Conservation (phyloP, 1,140 invertebrate genomes). For the Cherax quadricarinatus region DNA sequence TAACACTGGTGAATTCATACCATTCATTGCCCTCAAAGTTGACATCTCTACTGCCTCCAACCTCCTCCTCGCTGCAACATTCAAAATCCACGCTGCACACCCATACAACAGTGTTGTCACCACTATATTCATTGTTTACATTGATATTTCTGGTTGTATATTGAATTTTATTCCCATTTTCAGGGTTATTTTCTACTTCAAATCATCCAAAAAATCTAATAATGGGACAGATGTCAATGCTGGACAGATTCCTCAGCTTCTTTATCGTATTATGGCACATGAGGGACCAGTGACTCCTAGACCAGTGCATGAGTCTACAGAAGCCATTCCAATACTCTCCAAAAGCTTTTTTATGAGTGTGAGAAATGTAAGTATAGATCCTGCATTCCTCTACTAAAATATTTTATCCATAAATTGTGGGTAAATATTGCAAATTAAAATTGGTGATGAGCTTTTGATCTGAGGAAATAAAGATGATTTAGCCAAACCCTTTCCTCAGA, state of each 20-base stretch:
- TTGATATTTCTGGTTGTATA: not conserved
- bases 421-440: too few relatives aligned
- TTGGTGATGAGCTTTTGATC: too few relatives aligned
- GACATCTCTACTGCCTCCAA: too few relatives aligned
- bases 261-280: slow-evolving; percentile 88
- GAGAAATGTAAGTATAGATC: slow-evolving; percentile 65
- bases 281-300: slow-evolving; percentile 79
- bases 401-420: too few relatives aligned
- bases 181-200: slow-evolving; percentile 94
- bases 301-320: slow-evolving; percentile 32
- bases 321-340: slow-evolving; percentile 69
- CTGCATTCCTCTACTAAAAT: not conserved
- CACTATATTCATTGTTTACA: not conserved
- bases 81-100: too few relatives aligned
- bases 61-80: too few relatives aligned
- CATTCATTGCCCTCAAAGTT: too few relatives aligned
- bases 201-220: slow-evolving; percentile 97
- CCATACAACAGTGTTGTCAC: too few relatives aligned
- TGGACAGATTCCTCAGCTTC: slow-evolving; percentile 96
- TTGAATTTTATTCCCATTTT: slow-evolving; percentile 1
- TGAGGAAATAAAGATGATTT: too few relatives aligned
- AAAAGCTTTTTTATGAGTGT: slow-evolving; percentile 70
- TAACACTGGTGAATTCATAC: too few relatives aligned
- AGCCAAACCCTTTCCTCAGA: too few relatives aligned
- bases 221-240: slow-evolving; percentile 99